Base-by-base conservation (phyloP, 1,140 invertebrate genomes). In the Bombus waltoni region DNA sequence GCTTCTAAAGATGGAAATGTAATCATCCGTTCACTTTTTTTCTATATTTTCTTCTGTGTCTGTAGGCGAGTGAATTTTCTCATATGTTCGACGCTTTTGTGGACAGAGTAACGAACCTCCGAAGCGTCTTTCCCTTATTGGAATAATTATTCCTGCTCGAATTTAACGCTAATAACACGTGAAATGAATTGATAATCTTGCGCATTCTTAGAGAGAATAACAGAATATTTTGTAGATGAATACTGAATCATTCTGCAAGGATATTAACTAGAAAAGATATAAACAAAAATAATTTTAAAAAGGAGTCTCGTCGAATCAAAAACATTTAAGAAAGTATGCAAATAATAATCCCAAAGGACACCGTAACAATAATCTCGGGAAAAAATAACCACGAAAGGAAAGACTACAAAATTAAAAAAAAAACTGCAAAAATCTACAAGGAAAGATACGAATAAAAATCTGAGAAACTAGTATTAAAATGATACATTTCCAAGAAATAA, bases 1-100 rank as follows among this genome's bases (percentile, higher is more conserved):
- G 25, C 78, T 47, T 80, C 78, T 70, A 70, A 80, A 32, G 53
- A 42, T 59, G 65, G 78, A 38, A 70, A 47, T 40, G 78, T 80
- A 70, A 80, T 53, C 44, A 13, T 28, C 18, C 47, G 47, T 47
- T 18, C 35, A 53, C 47, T 8, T 35, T 13, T 25, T 35, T 44
- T 44, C 5, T 65, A 11, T 13, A 22, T 35, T 62, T 40, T 47
- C 2, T 22, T 59, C 11, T 32, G 32, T 28, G n/a, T 9, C 40
- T 8, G 22, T 2, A 25, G 32, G 18, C 25, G 6, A 9, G 11
- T n/a, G 35, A 80, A 80, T 80, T 80, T 28, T 42, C 32, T 68
- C 65, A 10, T 42, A 47, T 53, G 32, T 53, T 70, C 35, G 25
- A 22, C 0, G 32, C 13, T 42, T 13, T 77, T 62, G 18, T 15